Conservation (phyloP, 2,113 vertebrate genomes). For the Bos javanicus region DNA sequence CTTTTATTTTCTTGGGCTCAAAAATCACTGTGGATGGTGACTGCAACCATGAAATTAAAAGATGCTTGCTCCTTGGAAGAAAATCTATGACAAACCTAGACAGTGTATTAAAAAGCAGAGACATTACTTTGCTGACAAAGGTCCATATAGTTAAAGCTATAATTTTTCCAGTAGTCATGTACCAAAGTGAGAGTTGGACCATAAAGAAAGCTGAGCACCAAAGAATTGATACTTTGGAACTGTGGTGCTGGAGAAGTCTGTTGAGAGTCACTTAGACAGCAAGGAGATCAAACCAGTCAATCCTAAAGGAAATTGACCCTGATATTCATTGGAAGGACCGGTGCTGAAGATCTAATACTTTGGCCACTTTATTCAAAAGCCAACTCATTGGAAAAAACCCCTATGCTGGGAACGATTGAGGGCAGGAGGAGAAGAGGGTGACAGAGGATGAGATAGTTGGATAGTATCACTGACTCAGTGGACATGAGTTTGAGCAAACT, state of each 20-base stretch:
- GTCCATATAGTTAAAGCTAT: background rate
- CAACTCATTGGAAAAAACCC: background rate
- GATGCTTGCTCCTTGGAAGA: background rate
- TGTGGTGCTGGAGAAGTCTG: background rate
- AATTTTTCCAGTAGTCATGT: background rate
- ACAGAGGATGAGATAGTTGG: background rate
- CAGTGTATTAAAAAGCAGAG: background rate
- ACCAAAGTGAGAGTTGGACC: background rate
- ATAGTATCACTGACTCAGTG: background rate
- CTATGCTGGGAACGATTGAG: background rate
- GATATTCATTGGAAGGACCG: background rate
- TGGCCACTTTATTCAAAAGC: background rate
- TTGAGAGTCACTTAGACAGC: background rate
- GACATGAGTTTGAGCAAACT: background rate
- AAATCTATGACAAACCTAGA: background rate
- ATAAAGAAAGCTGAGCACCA: background rate
- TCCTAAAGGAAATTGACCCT: background rate
- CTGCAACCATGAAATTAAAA: background rate
- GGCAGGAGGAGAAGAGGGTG: background rate
- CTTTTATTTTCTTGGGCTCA: background rate
- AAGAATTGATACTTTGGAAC: background rate
- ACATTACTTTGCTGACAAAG: background rate
- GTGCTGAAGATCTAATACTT: background rate
- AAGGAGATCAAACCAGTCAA: background rate
- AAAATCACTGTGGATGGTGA: background rate